Base-by-base conservation (phyloP, 2,888 invertebrate species). In the Electrophaes corylata region DNA sequence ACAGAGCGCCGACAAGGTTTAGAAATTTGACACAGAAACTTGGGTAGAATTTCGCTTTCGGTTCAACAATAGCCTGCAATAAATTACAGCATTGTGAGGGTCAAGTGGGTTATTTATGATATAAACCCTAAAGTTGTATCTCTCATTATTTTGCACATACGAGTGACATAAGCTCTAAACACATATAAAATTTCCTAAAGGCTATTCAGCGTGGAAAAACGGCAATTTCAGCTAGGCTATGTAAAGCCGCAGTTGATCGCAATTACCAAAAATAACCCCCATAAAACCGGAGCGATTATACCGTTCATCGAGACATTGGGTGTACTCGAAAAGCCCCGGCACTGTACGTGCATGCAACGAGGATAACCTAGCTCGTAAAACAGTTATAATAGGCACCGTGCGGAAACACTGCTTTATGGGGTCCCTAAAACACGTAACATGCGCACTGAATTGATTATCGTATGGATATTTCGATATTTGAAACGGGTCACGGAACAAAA, bases 301-400 rank as follows among this genome's bases (percentile, higher is more conserved):
- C 76, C 72, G 76, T 79, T 78, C 77, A 79, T 79, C 76, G 75
- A 81, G 79, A 83, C 79, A 79, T 78, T 75, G 76, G 75, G 66
- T 69, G 73, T 76, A 79, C 72, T 79, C 72, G 69, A 81, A 81
- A 80, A 74, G 69, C 72, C 67, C 56, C 67, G 71, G 71, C 75
- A 81, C 76, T 74, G 66, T 73, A 80, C 77, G 73, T 80, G 79
- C 81, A 81, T 78, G 76, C 75, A 72, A 72, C 72, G 71, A 76
- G 79, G 79, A 84, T 83, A n/a, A 78, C 81, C 78, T 80, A 77
- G 79, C 76, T 86, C 86, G 79, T 88, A 87, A 87, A 86, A 76
- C 79, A 75, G 83, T 84, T 83, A 86, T 86, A 88, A 86, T 83
- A 85, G 83, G 78, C 86, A 84, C 83, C 86, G 78, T 86, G 86